Conservation (phyloP, 1,140 invertebrate species). For the Bacillus rossius region DNA sequence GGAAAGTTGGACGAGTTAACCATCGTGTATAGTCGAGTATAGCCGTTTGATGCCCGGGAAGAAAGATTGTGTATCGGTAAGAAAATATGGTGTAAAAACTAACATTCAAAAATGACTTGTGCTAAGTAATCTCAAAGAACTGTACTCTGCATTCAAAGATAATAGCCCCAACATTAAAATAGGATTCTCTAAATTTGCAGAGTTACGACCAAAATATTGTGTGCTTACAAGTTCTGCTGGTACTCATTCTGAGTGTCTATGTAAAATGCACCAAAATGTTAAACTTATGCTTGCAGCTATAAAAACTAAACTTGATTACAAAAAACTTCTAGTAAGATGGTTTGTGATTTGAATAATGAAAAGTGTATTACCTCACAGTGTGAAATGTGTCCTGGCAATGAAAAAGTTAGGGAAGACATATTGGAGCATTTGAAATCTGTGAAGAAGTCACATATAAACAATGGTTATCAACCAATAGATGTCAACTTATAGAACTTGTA, state of each 20-base stretch:
- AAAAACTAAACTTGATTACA: constrained; percentile 6
- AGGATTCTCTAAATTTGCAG: constrained; percentile 23
- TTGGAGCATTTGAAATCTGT: neutral
- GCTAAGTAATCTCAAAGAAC: constrained; percentile 25
- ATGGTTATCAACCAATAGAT: constrained; percentile 14
- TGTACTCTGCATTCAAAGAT: constrained; percentile 20
- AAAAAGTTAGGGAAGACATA: neutral
- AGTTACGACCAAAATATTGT: constrained; percentile 23
- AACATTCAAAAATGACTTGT: constrained; percentile 27
- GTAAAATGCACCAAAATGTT: constrained; percentile 24
- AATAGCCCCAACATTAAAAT: constrained; percentile 21
- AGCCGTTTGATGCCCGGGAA: constrained; percentile 24
- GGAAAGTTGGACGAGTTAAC: constrained; percentile 17
- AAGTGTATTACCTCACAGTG: neutral
- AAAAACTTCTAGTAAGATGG: constrained; percentile 5
- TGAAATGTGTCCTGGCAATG: neutral
- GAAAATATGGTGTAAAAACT: constrained; percentile 13
- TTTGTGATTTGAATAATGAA: constrained; percentile 2
- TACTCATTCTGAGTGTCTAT: constrained; percentile 26
- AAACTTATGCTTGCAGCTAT: constrained; percentile 22
- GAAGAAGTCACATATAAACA: constrained; percentile 14
- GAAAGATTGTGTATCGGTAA: constrained; percentile 25
- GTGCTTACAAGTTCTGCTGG: constrained; percentile 21
- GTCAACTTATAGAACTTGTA: constrained; percentile 13
- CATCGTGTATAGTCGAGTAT: constrained; percentile 27